Evolutionary conservation across 2,113 vertebrate species (phyloP), one percentile per base, ranked within the genome.

Genomic region (Salvelinus sp.): DNA sequence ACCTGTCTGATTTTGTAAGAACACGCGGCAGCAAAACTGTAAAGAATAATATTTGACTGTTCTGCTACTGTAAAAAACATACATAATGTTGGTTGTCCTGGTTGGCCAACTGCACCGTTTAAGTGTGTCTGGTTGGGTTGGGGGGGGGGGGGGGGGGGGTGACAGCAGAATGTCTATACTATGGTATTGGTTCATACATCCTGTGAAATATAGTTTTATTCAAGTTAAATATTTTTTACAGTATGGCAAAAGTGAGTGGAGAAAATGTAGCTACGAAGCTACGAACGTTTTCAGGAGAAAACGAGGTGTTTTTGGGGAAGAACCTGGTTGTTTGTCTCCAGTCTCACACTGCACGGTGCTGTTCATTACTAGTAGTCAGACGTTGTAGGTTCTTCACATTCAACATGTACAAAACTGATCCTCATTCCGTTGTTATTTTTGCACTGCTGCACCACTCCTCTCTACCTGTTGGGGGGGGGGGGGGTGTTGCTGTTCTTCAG

Each of bases 1-100:
- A 68, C 91, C 89, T 88, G 87, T 87, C 88, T 70, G 74, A 83
- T 86, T 86, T 87, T 80, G 76, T 81, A 67, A 83, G 66, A 1
- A 67, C 74, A 68, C 69, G 77, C 78, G 66, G 80, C 73, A 81
- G 81, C 82, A 78, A 83, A 82, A 44, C 68, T 54, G 48, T 16
- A 0, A 16, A 50, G 14, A 50, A 50, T 73, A 75, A 81, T 69
- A 64, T 76, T 81, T 1, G 30, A 33, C 5, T 33, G 30, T 33
- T 33, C 30, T 33, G 30, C 69, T 80, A 33, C 79, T 78, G 74
- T 86, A 22, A 38, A 23, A 23, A 38, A 38, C 33, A 38, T 9
- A 7, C 6, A 38, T 30, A 33, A 4, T 33, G 38, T 44, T 10
- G 38, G 7, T 30, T 66, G 48, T 68, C 25, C 28, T 30, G 25